Percentiles rank a stretch among this genome's conserved stretches.
Evolutionary conservation across 92 coral and sea anemone genomes (phyloP).

Genomic region (Phenganax marumi): DNA sequence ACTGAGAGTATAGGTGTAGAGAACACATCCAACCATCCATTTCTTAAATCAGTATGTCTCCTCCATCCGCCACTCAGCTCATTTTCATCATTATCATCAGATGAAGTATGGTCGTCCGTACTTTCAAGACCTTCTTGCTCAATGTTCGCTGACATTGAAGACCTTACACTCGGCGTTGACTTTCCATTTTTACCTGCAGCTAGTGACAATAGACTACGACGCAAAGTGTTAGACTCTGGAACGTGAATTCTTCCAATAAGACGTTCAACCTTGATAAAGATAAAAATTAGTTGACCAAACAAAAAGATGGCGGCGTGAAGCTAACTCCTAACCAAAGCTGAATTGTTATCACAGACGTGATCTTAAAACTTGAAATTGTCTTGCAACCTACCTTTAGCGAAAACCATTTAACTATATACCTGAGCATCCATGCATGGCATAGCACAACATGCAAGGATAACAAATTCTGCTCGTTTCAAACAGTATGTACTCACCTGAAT

Average conservation of each 20-base stretch:
- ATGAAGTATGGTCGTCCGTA: conserved; percentile 69
- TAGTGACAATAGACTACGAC: conserved; percentile 87
- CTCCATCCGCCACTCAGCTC: conserved; percentile 88
- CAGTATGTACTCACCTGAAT: conserved; percentile 63
- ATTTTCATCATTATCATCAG: conserved; percentile 51
- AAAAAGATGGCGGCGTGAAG: background rate
- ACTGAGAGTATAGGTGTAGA: conserved; percentile 86
- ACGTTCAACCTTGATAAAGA: conserved; percentile 73
- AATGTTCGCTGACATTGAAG: conserved; percentile 75
- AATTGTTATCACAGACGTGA: too few species aligned
- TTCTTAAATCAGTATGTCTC: conserved; percentile 66
- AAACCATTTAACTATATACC: background rate
- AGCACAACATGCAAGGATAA: background rate
- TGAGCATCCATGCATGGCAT: background rate
- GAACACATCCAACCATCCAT: conserved; percentile 94
- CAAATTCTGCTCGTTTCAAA: background rate
- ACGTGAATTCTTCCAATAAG: conserved; percentile 82
- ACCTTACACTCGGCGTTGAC: conserved; percentile 55
- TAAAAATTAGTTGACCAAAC: background rate
- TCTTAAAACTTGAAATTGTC: too few species aligned
- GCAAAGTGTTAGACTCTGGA: conserved; percentile 90
- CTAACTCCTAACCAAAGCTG: background rate
- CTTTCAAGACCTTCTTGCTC: conserved; percentile 86
- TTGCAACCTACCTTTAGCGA: too few species aligned
- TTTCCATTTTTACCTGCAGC: conserved; percentile 67